Conservation (phyloP, 2,888 invertebrate species). For the Rhingia rostrata region DNA sequence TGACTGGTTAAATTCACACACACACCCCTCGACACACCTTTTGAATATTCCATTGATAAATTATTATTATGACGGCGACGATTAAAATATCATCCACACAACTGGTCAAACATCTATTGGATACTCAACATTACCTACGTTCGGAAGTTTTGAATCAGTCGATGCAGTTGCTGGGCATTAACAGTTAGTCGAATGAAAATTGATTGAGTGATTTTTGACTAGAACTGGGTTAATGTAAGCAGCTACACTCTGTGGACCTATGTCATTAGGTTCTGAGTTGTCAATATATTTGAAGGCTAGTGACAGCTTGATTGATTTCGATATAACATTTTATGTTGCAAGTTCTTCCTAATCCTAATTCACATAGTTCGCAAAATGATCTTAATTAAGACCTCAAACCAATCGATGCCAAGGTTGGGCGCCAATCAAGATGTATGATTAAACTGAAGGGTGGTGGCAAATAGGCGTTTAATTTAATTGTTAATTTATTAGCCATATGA, state of each 20-base stretch:
- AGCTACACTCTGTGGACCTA: neutral
- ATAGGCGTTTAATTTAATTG: conserved; percentile 35
- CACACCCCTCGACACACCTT: conserved; percentile 9
- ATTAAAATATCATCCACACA: conserved; percentile 37
- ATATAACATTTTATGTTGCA: neutral
- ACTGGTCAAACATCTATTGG: conserved; percentile 43
- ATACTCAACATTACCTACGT: conserved; percentile 25
- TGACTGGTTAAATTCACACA: conserved; percentile 9
- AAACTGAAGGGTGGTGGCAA: conserved; percentile 11
- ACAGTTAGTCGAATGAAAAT: conserved; percentile 5
- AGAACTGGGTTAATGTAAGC: conserved; percentile 53
- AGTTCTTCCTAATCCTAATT: conserved; percentile 19
- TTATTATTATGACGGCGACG: conserved; percentile 22
- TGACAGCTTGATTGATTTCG: conserved; percentile 31
- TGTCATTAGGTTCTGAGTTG: neutral
- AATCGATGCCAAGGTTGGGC: conserved; percentile 45
- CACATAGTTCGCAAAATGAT: conserved; percentile 4
- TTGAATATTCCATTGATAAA: conserved; percentile 6
- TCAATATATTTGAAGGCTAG: conserved; percentile 22
- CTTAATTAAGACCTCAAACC: conserved; percentile 33
- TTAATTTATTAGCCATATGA: conserved; percentile 34
- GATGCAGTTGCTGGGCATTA: conserved; percentile 8
- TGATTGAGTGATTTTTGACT: conserved; percentile 43
- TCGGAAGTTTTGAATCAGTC: conserved; percentile 28
- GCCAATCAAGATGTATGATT: conserved; percentile 15